Evolutionary conservation across 2,888 invertebrate species (phyloP).

Genomic region (Volucella inanis): DNA sequence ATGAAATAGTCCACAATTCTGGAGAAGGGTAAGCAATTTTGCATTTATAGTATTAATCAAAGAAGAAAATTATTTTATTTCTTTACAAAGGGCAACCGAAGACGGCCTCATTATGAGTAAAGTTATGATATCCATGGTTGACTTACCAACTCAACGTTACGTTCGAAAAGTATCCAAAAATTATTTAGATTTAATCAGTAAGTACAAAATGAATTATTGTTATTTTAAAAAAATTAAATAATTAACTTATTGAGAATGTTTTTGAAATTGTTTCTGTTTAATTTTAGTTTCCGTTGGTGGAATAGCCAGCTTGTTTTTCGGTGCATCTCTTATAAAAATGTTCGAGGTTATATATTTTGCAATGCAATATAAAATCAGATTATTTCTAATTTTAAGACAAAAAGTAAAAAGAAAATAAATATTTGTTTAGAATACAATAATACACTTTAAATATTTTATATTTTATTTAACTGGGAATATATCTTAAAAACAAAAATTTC

Average conservation of each 20-base stretch:
- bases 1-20: constrained; percentile 84
- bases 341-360: constrained; percentile 75
- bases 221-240: background rate
- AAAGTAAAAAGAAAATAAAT: constrained; percentile 42
- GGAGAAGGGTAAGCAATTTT: constrained; percentile 78
- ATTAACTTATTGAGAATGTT: background rate
- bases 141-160: constrained; percentile 84
- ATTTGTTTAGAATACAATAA: background rate
- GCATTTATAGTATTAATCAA: background rate
- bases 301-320: constrained; percentile 81
- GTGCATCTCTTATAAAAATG: constrained; percentile 79
- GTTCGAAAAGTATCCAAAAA: constrained; percentile 87
- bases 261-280: constrained; percentile 3
- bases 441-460: no score
- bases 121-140: constrained; percentile 79
- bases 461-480: no score
- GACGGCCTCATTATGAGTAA: constrained; percentile 76
- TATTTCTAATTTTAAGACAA: constrained; percentile 15
- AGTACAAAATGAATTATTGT: constrained; percentile 66
- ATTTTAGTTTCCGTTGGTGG: constrained; percentile 82
- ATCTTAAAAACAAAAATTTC: no score
- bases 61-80: background rate
- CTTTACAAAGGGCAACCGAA: constrained; percentile 38
- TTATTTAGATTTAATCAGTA: constrained; percentile 87
- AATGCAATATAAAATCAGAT: constrained; percentile 27